A percentile compares a stretch with the other conserved stretches of the same genome.
Evolutionary conservation across 2,113 vertebrate genomes (phyloP).

Genomic region (Neolamprologus cancellatus): DNA sequence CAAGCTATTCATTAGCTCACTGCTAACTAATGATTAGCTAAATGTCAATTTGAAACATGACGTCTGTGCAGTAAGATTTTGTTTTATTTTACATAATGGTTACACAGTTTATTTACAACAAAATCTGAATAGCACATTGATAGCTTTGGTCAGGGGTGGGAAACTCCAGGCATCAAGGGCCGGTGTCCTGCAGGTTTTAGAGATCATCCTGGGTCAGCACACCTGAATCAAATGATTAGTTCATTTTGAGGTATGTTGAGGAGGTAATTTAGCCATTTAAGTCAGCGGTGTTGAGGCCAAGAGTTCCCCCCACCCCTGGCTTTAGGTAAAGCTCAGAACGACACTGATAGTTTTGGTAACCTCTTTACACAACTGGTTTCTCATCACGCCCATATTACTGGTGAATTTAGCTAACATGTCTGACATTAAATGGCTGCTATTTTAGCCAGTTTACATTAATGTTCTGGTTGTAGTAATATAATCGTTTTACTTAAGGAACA

Average conservation of each 20-base stretch:
- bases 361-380: background rate
- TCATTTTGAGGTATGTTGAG: background rate
- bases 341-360: background rate
- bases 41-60: background rate
- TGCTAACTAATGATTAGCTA: background rate
- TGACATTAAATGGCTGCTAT: background rate
- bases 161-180: background rate
- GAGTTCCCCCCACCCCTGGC: background rate
- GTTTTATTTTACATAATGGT: background rate
- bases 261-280: background rate
- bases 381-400: background rate
- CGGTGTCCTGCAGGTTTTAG: background rate
- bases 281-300: rapidly evolving
- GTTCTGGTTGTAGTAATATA: background rate
- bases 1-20: background rate
- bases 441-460: background rate
- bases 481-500: background rate
- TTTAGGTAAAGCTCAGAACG: background rate
- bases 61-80: background rate
- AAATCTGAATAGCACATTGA: background rate
- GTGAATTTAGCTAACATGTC: background rate
- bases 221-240: background rate
- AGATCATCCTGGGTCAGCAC: rapidly evolving
- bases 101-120: rapidly evolving
- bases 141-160: background rate